phyloP scores from a whole-genome alignment of 2,888 invertebrate species.

The Seira ritae region DNA sequence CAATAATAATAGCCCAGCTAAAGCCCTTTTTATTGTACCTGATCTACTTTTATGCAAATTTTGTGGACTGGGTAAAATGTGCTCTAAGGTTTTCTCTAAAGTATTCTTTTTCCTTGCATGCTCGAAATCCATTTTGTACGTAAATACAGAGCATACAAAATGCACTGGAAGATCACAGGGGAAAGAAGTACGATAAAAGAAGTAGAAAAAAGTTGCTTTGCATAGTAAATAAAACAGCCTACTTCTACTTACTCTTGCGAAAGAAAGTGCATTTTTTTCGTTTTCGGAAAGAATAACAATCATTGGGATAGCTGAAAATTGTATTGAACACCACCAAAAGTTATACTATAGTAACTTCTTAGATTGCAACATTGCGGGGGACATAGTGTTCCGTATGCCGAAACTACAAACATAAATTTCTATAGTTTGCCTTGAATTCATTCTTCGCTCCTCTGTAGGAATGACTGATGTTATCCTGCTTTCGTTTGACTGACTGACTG shows the following conservation, averaged over 20 bases:
- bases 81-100: neutral
- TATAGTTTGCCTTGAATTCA: neutral
- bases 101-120: neutral
- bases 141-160: neutral
- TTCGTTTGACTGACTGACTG: slow-evolving; percentile 30
- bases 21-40: neutral
- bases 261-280: slow-evolving; percentile 6
- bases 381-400: neutral
- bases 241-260: neutral
- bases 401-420: neutral
- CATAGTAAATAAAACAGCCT: neutral
- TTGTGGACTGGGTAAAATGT: neutral
- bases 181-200: neutral
- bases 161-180: neutral
- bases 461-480: slow-evolving; percentile 26
- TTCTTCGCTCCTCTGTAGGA: slow-evolving; percentile 9
- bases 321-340: no score
- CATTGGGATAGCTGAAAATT: neutral
- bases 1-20: neutral
- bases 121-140: neutral
- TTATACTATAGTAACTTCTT: neutral
- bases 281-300: neutral
- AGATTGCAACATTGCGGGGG: no score
- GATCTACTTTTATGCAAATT: slow-evolving; percentile 23
- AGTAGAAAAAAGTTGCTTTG: slow-evolving; percentile 5